Percentiles rank a stretch among this genome's conserved stretches.
Evolutionary conservation across 2,113 vertebrate genomes (phyloP).

Genomic region (Haemorhous mexicanus): DNA sequence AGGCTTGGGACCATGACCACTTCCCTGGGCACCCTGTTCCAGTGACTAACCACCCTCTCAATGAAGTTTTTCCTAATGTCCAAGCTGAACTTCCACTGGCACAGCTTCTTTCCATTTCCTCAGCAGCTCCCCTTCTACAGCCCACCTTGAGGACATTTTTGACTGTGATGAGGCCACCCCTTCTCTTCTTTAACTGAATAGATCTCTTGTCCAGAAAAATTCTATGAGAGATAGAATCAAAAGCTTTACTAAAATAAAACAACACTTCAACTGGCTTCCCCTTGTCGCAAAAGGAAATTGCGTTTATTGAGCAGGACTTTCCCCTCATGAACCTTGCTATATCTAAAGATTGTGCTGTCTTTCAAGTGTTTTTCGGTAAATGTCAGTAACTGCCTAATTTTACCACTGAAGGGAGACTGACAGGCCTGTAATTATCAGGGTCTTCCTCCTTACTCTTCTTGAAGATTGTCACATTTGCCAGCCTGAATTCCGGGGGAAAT

Average conservation of each 20-base stretch:
- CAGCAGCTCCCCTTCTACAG: rapidly evolving
- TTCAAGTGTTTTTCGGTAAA: neutral
- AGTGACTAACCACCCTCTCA: neutral
- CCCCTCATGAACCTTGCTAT: neutral
- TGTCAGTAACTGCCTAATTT: neutral
- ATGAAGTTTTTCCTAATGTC: neutral
- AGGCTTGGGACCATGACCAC: neutral
- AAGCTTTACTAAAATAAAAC: neutral
- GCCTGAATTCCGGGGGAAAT: neutral
- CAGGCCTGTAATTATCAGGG: neutral
- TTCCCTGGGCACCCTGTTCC: neutral
- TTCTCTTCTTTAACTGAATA: neutral
- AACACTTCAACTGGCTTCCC: neutral
- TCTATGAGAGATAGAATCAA: neutral
- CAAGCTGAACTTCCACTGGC: neutral
- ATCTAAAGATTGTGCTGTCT: neutral
- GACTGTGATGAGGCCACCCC: rapidly evolving
- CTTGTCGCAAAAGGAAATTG: neutral
- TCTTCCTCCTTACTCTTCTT: neutral
- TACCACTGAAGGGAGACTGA: neutral
- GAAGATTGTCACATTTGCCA: neutral
- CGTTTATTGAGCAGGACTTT: neutral
- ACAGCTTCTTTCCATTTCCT: neutral
- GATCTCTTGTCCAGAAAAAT: neutral
- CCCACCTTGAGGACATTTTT: neutral